A percentile compares a stretch with the other conserved stretches of the same genome.
Evolutionary conservation across 2,797 vertebrate species (phyloP).

Genomic region (Morelia viridis): DNA sequence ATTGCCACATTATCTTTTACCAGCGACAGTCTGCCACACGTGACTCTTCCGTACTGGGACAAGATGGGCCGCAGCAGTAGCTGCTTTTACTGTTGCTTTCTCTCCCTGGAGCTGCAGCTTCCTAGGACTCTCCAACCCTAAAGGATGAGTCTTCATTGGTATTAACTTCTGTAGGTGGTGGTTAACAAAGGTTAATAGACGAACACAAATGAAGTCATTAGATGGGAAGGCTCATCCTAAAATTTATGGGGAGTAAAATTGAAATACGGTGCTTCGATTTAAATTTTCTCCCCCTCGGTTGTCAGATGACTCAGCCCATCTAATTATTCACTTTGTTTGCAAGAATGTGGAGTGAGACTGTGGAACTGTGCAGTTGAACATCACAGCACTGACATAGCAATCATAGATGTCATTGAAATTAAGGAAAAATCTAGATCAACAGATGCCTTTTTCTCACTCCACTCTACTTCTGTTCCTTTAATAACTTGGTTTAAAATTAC

Average conservation of each 20-base stretch:
- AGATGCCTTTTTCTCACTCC: neutral
- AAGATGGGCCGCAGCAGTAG: neutral
- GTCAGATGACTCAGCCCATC: neutral
- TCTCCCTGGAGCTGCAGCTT: neutral
- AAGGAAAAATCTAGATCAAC: neutral
- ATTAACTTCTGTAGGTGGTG: neutral
- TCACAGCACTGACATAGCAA: neutral
- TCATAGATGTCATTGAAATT: neutral
- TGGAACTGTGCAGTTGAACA: neutral
- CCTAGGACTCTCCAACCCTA: neutral
- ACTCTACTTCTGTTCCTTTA: neutral
- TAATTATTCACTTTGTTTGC: neutral
- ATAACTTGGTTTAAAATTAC: neutral
- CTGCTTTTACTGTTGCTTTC: neutral
- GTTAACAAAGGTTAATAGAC: neutral
- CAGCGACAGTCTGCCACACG: neutral
- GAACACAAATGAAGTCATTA: neutral
- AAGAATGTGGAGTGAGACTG: neutral
- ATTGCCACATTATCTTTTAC: neutral
- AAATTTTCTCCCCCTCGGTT: neutral
- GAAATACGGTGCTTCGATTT: neutral
- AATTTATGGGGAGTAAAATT: neutral
- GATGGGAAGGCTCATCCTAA: neutral
- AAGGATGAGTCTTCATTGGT: neutral
- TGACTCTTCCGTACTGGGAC: neutral